Evolutionary conservation across 2,888 invertebrate species (phyloP).

Genomic region (Campoletis raptor): DNA sequence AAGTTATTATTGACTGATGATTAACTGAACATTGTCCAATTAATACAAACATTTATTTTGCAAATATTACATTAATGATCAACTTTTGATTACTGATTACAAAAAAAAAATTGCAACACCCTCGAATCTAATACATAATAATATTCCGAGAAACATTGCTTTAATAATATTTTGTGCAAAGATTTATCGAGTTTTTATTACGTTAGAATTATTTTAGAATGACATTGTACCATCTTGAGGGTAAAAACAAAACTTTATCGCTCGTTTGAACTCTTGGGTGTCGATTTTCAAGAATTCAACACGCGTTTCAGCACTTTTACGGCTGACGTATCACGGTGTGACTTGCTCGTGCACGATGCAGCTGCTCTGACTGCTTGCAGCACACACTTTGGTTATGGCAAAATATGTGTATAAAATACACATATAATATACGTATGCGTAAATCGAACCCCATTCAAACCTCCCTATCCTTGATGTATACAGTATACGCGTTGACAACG

Average conservation of each 20-base stretch:
- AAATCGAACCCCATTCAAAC: conserved; percentile 70
- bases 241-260: conserved; percentile 43
- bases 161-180: background rate
- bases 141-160: background rate
- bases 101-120: background rate
- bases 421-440: background rate
- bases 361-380: conserved; percentile 62
- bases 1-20: background rate
- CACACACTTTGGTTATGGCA: conserved; percentile 40
- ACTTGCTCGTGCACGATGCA: conserved; percentile 72
- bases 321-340: conserved; percentile 78
- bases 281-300: conserved; percentile 57
- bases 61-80: background rate
- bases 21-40: background rate
- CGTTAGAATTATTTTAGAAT: background rate
- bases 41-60: background rate
- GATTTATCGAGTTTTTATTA: background rate
- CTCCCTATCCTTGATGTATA: conserved; percentile 69
- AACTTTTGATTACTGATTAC: background rate
- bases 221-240: background rate
- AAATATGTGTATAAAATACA: conserved; percentile 21
- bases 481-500: conserved; percentile 71
- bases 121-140: background rate
- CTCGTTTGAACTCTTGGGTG: conserved; percentile 12
- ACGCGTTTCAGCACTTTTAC: conserved; percentile 66